Base-by-base conservation (phyloP, 1,140 invertebrate genomes). In the Zaprionus kolodkinae region DNA sequence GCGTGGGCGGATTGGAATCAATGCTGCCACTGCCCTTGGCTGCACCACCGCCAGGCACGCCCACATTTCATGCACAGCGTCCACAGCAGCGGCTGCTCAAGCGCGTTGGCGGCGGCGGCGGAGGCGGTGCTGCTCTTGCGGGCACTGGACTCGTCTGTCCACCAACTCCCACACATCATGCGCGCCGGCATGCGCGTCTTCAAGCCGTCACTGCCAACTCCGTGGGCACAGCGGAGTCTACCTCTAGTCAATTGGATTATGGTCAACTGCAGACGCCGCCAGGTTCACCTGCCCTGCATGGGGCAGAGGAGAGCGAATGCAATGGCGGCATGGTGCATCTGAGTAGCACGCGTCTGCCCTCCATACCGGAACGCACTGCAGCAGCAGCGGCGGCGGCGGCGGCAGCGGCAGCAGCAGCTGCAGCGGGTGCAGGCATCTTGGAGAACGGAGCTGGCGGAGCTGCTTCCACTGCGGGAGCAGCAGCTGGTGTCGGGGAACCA, bases 111-210 rank as follows among this genome's bases (percentile, higher is more conserved):
- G 52, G 94, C 80, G 66, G 86, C 82, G 69, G 92, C 72, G 66
- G 86, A 82, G 69, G 92, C 72, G 64, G 93, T 17, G 78, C 30
- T 1, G 67, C 64, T 12, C 50, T 15, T 0, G 43, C 35, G 2
- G 73, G 65, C 38, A n/a, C 12, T 40, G 70, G 69, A 55, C 60
- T 91, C 9, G 94, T 95, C 35, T 97, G 96, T 89, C 96, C 96
- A 7, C 96, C 96, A 0, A 97, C 96, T 1, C 96, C 96, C 0
- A 97, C 96, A 0, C 96, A 97, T 92, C 96, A 96, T 83, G 96
- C 96, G 9, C 93, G 95, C 50, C 94, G 91, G 6, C 88, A 92
- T 76, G 85, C 88, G 11, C 88, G 91, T 21, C 76, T 92, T 0
- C 91, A 90, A 45, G 86, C 86, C 56, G 74, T 68, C 73, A 90